These are phyloP conservation scores for Rhynchopsitta pachyrhyncha DNA, from an alignment of 2,113 vertebrate genomes.

Conservation along the genomic window DNA sequence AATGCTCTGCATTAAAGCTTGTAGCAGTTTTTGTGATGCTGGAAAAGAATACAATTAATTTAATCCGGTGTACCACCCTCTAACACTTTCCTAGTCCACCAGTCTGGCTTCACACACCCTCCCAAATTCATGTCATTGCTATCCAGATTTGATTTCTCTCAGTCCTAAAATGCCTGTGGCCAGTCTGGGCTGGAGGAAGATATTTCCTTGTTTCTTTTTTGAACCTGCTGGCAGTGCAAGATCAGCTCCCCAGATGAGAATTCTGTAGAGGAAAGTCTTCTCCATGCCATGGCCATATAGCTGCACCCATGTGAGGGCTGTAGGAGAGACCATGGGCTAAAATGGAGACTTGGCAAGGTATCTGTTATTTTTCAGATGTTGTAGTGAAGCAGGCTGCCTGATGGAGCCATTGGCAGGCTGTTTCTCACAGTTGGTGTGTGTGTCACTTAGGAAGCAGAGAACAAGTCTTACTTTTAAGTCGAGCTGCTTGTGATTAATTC, in stretches of 20 bases:
- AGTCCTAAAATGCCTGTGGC: neutral
- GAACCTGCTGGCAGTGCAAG: neutral
- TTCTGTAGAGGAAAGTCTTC: neutral
- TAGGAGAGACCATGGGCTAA: neutral
- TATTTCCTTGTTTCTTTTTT: neutral
- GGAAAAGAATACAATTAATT: neutral
- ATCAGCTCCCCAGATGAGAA: neutral
- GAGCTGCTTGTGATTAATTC: constrained; percentile 13
- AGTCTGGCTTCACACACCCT: neutral
- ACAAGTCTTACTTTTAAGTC: neutral
- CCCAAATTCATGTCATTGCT: neutral
- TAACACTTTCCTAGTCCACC: neutral
- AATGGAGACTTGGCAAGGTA: neutral
- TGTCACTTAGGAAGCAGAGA: constrained; percentile 28
- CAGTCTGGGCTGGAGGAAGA: neutral
- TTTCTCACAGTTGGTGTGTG: neutral
- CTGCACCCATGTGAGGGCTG: neutral
- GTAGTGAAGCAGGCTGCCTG: neutral
- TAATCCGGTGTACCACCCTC: neutral
- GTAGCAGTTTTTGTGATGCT: neutral
- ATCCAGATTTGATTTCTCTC: neutral
- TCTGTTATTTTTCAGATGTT: constrained; percentile 16
- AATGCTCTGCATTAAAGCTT: neutral
- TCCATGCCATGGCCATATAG: neutral
- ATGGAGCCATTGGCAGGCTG: constrained; percentile 1